Evolutionary conservation across 64 coral and sea anemone species (phyloP).

Genomic region (Stichodactyla helianthus): DNA sequence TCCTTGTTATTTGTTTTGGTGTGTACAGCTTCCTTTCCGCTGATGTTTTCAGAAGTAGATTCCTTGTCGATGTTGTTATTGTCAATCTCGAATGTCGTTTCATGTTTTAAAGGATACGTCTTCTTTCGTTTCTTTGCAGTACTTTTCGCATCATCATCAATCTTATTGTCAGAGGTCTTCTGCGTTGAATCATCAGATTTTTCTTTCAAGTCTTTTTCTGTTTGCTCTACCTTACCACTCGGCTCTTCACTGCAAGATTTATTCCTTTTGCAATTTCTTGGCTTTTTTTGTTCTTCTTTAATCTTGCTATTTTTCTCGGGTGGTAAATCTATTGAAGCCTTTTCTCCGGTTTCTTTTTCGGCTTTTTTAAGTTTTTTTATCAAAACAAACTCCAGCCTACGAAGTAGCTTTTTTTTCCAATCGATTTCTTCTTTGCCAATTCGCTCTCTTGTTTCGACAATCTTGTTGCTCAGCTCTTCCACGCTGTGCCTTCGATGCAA

Average conservation of each 20-base stretch:
- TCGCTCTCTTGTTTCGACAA: conserved; percentile 42
- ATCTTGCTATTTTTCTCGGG: not conserved
- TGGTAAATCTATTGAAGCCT: conserved; percentile 13
- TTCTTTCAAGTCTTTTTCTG: not conserved
- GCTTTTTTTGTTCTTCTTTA: not conserved
- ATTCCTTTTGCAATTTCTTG: conserved; percentile 2
- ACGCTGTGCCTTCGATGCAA: not conserved
- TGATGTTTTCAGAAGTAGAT: not conserved
- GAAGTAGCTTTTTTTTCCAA: conserved; percentile 41
- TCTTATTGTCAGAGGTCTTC: not conserved
- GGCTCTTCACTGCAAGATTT: not conserved
- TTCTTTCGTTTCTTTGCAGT: not conserved
- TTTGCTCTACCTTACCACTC: not conserved
- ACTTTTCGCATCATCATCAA: not conserved
- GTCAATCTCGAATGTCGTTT: not conserved
- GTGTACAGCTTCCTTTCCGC: not conserved
- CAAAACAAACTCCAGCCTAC: conserved; percentile 24
- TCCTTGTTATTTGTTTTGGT: not conserved
- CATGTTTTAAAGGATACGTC: not conserved
- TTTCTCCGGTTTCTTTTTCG: conserved; percentile 24
- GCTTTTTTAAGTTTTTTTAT: conserved; percentile 29
- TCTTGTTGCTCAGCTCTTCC: conserved; percentile 24
- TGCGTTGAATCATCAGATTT: not conserved
- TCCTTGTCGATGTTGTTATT: not conserved
- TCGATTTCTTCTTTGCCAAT: conserved; percentile 37